Evolutionary conservation across 2,113 vertebrate genomes (phyloP).

Genomic region (Ptyas mucosa): DNA sequence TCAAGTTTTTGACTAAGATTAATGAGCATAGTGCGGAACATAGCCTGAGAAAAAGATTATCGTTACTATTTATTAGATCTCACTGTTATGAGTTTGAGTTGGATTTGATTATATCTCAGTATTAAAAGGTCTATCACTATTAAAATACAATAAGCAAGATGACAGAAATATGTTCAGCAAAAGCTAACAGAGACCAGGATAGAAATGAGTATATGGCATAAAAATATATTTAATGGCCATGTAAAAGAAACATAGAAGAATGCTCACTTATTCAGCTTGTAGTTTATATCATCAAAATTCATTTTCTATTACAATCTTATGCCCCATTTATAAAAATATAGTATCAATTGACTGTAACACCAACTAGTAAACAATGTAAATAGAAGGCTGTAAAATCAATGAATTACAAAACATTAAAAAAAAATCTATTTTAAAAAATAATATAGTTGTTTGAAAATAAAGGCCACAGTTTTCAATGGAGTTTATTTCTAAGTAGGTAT

Average conservation of each 20-base stretch:
- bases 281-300: background rate
- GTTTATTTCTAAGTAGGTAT: background rate
- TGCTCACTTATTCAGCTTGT: background rate
- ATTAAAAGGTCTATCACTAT: background rate
- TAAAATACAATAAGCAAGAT: background rate
- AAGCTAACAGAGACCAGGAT: background rate
- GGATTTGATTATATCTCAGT: background rate
- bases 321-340: background rate
- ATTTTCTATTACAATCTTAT: background rate
- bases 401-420: background rate
- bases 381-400: background rate
- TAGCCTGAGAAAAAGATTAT: slow-evolving; percentile 1
- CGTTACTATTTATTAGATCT: background rate
- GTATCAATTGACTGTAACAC: background rate
- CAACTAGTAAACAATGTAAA: background rate
- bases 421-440: background rate
- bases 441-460: background rate
- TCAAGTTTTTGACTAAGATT: slow-evolving; percentile 8
- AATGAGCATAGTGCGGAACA: slow-evolving; percentile 13
- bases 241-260: background rate
- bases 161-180: background rate
- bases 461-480: background rate
- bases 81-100: slow-evolving; percentile 3
- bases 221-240: background rate
- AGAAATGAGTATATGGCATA: background rate